phyloP scores from a whole-genome alignment of 2,113 vertebrate species.

The Morone saxatilis region DNA sequence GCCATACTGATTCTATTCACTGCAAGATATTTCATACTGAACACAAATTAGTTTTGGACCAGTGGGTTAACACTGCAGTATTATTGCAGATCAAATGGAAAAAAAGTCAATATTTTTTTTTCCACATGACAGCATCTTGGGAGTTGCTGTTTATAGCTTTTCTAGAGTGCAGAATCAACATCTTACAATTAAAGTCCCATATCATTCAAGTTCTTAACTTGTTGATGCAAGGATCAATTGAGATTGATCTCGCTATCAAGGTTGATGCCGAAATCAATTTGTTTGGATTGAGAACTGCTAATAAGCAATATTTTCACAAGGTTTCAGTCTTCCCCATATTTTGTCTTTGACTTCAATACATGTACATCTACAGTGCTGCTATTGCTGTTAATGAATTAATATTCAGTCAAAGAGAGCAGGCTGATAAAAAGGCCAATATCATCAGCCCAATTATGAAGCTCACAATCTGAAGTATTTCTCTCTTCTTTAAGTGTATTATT shows the following conservation, averaged over 20 bases:
- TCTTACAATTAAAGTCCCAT: constrained; percentile 36
- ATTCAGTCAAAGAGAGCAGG: not conserved
- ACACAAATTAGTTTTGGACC: constrained; percentile 41
- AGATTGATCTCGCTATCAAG: constrained; percentile 25
- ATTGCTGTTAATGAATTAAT: not conserved
- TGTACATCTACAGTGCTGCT: not conserved
- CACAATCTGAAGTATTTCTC: not conserved
- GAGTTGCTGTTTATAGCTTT: constrained; percentile 10
- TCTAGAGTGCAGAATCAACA: constrained; percentile 29
- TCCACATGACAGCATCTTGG: not conserved
- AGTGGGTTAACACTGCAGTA: constrained; percentile 8
- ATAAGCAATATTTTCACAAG: not conserved
- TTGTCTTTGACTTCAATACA: not conserved
- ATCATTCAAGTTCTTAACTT: constrained; percentile 4
- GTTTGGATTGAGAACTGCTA: constrained; percentile 12
- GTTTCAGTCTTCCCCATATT: not conserved
- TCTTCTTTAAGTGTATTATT: not conserved
- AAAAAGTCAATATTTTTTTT: constrained; percentile 28
- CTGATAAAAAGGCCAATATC: not conserved
- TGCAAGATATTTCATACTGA: constrained; percentile 9
- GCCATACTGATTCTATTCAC: constrained; percentile 2
- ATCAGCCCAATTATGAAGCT: not conserved
- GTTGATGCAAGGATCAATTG: constrained; percentile 36
- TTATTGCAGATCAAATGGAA: constrained; percentile 32
- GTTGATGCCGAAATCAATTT: constrained; percentile 27